Base-by-base conservation (phyloP, 2,888 invertebrate species). In the Hirtodrosophila trivittata region DNA sequence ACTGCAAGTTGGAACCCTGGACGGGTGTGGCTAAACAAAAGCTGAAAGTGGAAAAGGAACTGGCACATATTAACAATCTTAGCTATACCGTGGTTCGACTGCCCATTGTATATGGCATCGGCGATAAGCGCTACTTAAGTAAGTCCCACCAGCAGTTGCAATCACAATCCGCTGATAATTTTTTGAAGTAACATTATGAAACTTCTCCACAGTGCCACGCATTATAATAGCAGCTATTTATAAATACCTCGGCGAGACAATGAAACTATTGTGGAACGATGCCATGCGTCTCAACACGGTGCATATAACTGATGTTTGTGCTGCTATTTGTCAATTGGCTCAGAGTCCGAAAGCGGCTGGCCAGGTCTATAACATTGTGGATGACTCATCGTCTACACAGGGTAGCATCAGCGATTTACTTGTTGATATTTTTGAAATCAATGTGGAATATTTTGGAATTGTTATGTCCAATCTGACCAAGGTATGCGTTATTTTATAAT, bases 201-300 rank as follows among this genome's bases (percentile, higher is more conserved):
- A 41, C 39, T 49, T 43, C 18, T 66, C 88, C 90, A 9, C 90
- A 96, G 96, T 95, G 65, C 97, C 97, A 0, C 93, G 97, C 38
- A 92, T 97, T 50, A 93, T 97, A 28, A 94, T 96, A 83, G 97
- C 97, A 57, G 95, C 95, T 32, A 94, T 97, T 69, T 98, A 98
- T 91, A 96, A 96, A 88, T 94, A 96, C 87, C 92, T 97, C 25
- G 94, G 94, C 30, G 97, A 97, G 91, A 95, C 96, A 69, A 97
- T 98, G 97, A 97, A 97, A 90, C 92, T 98, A 28, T 92, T 97
- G 14, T 98, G 97, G 97, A 96, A 95, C 33, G 94, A 94, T 8
- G 94, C 95, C 62, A 92, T 97, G 71, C 94, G 94, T 87, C 93
- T 97, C 92, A 96, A 97, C 91, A 98, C 97, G 0, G 94, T 97